Conservation (phyloP, 2,888 invertebrate genomes). For the Drosophila leonis region DNA sequence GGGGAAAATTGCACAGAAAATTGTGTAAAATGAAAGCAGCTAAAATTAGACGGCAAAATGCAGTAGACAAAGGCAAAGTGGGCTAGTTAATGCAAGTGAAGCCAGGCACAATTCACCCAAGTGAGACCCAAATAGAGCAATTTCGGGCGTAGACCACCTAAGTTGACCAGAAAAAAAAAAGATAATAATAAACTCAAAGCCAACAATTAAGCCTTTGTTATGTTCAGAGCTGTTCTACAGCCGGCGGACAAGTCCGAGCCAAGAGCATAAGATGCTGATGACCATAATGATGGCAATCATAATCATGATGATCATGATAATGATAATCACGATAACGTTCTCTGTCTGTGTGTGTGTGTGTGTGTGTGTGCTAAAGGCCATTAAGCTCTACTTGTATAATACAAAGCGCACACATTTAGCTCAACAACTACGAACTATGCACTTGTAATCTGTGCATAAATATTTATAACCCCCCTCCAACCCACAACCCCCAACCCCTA, state of each 20-base stretch:
- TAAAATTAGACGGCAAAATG: conserved; percentile 43
- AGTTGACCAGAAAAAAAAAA: conserved; percentile 17
- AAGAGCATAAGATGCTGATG: conserved; percentile 40
- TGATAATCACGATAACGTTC: conserved; percentile 3
- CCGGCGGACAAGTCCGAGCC: conserved; percentile 36
- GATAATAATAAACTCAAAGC: neutral
- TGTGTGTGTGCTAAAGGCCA: conserved; percentile 71
- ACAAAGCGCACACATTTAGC: conserved; percentile 77
- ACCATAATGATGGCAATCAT: conserved; percentile 20
- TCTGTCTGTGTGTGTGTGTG: conserved; percentile 23
- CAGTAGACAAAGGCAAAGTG: conserved; percentile 2
- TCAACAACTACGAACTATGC: conserved; percentile 59
- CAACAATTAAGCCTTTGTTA: conserved; percentile 76
- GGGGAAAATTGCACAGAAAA: conserved; percentile 28
- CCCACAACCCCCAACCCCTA: neutral
- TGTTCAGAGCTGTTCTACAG: conserved; percentile 10
- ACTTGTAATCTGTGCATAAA: conserved; percentile 72
- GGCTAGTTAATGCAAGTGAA: neutral
- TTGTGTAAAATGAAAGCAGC: conserved; percentile 29
- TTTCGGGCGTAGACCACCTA: neutral
- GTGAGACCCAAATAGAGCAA: conserved; percentile 2
- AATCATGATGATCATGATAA: conserved; percentile 29
- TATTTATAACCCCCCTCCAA: conserved; percentile 55
- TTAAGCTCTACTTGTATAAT: conserved; percentile 79
- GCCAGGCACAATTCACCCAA: neutral